Percentiles rank a stretch among this genome's conserved stretches.
phyloP scores from a whole-genome alignment of 2,888 invertebrate species.

The Nycteola revayana region DNA sequence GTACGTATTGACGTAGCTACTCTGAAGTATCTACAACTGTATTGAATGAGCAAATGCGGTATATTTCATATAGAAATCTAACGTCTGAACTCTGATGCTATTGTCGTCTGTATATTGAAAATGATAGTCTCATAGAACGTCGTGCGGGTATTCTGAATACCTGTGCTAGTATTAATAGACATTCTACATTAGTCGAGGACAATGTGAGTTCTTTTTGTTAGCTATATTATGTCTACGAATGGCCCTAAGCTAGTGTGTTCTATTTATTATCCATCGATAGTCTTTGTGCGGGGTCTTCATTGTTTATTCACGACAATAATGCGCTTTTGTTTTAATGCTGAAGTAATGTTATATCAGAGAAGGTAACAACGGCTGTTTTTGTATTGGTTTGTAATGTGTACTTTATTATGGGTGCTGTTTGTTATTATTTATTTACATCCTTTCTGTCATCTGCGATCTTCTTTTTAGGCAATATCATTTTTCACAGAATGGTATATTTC shows the following conservation, averaged over 20 bases:
- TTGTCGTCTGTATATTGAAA: neutral
- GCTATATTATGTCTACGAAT: slow-evolving; percentile 9
- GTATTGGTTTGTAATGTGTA: slow-evolving; percentile 22
- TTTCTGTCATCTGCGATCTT: too few species aligned
- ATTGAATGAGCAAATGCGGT: too few species aligned
- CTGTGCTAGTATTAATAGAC: neutral
- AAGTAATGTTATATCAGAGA: slow-evolving; percentile 25
- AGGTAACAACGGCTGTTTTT: slow-evolving; percentile 33
- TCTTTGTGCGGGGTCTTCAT: slow-evolving; percentile 45
- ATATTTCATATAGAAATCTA: too few species aligned
- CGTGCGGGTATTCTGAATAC: neutral
- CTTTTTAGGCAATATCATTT: too few species aligned
- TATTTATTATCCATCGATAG: slow-evolving; percentile 40
- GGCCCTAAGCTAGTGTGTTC: slow-evolving; percentile 19
- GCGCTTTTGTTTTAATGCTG: slow-evolving; percentile 38
- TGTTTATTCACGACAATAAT: slow-evolving; percentile 49
- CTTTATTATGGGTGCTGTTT: too few species aligned
- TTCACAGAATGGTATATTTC: too few species aligned
- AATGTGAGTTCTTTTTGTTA: slow-evolving; percentile 7
- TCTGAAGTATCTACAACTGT: neutral
- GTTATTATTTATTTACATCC: too few species aligned
- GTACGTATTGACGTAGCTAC: too few species aligned
- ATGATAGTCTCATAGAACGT: neutral
- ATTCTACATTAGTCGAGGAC: slow-evolving; percentile 6
- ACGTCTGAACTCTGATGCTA: too few species aligned